These are phyloP conservation scores for Lucilia cuprina DNA, from an alignment of 1,140 invertebrate genomes.

Conservation along the genomic window DNA sequence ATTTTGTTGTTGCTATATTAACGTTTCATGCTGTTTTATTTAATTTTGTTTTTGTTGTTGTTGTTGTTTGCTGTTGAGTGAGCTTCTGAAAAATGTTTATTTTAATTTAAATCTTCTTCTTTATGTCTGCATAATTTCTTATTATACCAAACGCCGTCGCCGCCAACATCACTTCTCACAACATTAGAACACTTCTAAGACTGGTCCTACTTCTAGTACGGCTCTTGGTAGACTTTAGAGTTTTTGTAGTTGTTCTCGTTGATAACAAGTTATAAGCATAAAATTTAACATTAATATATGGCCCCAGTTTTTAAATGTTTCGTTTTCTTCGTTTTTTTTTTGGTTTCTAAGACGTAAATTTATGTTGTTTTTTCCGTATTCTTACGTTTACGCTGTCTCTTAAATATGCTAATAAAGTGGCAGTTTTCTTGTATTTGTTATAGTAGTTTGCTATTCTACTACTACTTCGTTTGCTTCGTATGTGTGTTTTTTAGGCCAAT, in stretches of 20 bases:
- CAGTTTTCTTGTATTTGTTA: background rate
- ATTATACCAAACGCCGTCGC: background rate
- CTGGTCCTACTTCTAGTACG: too few species aligned
- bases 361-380: background rate
- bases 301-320: background rate
- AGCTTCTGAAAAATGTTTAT: slow-evolving; percentile 20
- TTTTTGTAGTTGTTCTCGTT: background rate
- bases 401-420: slow-evolving; percentile 31
- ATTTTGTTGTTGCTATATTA: background rate
- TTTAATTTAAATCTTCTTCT: slow-evolving; percentile 22
- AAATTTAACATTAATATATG: slow-evolving; percentile 9
- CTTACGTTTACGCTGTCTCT: background rate
- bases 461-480: background rate
- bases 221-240: too few species aligned
- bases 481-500: slow-evolving; percentile 19
- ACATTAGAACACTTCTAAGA: too few species aligned
- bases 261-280: slow-evolving; percentile 13
- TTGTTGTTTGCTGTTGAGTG: background rate
- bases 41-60: background rate
- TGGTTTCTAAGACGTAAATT: background rate
- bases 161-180: too few species aligned
- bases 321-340: background rate
- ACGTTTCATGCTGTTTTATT: background rate
- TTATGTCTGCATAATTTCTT: slow-evolving; percentile 20
- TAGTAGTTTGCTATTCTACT: background rate